Percentiles rank a stretch among this genome's conserved stretches.
Conservation (phyloP, 2,113 vertebrate species). For the Erinaceus europaeus region DNA sequence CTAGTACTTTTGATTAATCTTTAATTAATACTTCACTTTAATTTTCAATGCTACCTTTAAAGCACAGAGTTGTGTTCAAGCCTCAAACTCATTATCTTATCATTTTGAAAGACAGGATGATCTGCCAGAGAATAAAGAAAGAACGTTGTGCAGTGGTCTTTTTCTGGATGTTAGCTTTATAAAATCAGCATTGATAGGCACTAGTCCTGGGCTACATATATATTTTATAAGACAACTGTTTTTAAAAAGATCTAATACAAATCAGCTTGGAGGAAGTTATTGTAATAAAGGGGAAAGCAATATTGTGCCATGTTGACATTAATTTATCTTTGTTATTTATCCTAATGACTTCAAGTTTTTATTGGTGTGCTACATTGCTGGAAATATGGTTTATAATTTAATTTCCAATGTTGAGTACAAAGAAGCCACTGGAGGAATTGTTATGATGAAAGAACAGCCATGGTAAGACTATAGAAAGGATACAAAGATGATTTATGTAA, state of each 20-base stretch:
- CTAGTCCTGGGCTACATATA: background rate
- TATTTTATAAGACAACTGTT: conserved; percentile 52
- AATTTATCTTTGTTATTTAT: conserved; percentile 81
- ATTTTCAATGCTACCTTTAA: conserved; percentile 61
- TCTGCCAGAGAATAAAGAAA: conserved; percentile 29
- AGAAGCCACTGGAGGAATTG: conserved; percentile 75
- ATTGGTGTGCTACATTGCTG: conserved; percentile 68
- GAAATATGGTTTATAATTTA: conserved; percentile 79
- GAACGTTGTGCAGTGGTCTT: background rate
- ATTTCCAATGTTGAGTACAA: conserved; percentile 67
- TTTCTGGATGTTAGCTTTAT: conserved; percentile 45
- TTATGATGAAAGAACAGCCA: conserved; percentile 82
- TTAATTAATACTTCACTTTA: conserved; percentile 67
- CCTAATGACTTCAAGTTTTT: conserved; percentile 79
- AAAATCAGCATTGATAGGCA: conserved; percentile 47
- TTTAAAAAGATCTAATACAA: conserved; percentile 58
- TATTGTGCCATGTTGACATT: conserved; percentile 64
- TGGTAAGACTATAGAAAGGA: conserved; percentile 78
- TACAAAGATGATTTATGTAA: conserved; percentile 89
- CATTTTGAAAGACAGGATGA: conserved; percentile 54
- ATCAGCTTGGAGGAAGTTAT: conserved; percentile 45
- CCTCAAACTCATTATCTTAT: conserved; percentile 51
- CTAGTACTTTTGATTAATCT: conserved; percentile 63
- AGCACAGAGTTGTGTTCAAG: conserved; percentile 54
- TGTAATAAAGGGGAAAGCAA: conserved; percentile 69